These are phyloP conservation scores for Synanthedon tipuliformis DNA, from an alignment of 2,888 invertebrate genomes.

Conservation along the genomic window DNA sequence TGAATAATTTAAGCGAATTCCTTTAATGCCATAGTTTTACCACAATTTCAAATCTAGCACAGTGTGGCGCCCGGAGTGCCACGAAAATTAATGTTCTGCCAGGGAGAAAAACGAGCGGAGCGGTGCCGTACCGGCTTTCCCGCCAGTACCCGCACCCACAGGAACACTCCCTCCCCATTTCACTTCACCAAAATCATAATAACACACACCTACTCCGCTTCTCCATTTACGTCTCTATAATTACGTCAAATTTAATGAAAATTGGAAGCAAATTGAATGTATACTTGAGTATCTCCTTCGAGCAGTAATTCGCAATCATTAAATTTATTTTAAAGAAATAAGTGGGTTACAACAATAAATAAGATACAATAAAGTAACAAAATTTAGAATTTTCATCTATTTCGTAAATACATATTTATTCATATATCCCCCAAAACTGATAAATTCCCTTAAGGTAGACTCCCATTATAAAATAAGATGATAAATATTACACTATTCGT, in stretches of 20 bases:
- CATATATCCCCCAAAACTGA: too few relatives aligned
- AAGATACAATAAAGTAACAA: too few relatives aligned
- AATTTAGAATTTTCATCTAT: too few relatives aligned
- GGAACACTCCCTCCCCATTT: background rate
- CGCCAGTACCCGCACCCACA: slow-evolving; percentile 22
- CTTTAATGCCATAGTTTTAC: slow-evolving; percentile 44
- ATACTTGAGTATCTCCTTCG: background rate
- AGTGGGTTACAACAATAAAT: too few relatives aligned
- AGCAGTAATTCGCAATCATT: background rate
- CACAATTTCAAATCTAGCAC: slow-evolving; percentile 53
- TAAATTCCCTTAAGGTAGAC: too few relatives aligned
- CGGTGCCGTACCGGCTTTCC: slow-evolving; percentile 15
- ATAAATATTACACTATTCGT: too few relatives aligned
- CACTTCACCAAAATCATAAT: background rate
- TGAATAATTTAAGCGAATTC: slow-evolving; percentile 28
- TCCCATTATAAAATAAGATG: too few relatives aligned
- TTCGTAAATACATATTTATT: too few relatives aligned
- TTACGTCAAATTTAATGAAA: slow-evolving; percentile 4
- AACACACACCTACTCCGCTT: background rate
- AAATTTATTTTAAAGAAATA: too few relatives aligned
- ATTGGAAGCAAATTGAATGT: slow-evolving; percentile 2
- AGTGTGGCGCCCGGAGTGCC: slow-evolving; percentile 50
- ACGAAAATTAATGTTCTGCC: slow-evolving; percentile 67
- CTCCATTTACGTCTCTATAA: background rate
- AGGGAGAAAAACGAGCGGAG: slow-evolving; percentile 62